Base-by-base conservation (phyloP, 2,888 invertebrate genomes). In the Rhorus exstirpatorius region DNA sequence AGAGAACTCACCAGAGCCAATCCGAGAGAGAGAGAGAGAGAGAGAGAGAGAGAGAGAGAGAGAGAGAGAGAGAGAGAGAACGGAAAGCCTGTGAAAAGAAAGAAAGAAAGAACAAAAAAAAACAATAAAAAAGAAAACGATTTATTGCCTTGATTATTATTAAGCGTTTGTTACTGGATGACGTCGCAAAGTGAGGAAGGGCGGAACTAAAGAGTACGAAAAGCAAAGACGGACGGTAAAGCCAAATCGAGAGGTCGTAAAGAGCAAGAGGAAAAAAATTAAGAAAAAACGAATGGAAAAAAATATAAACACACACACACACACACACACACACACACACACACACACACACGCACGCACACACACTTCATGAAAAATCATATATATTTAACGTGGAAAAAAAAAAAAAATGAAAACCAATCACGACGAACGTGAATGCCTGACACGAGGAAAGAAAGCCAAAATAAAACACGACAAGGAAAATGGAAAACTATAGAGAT, bases 91-190 rank as follows among this genome's bases (percentile, higher is more conserved):
- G n/a, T n/a, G n/a, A n/a, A n/a, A n/a, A n/a, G n/a, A n/a, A n/a
- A n/a, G n/a, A n/a, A n/a, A n/a, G n/a, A n/a, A n/a, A n/a, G n/a
- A n/a, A n/a, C n/a, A n/a, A n/a, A n/a, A n/a, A n/a, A n/a, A n/a
- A 31, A 55, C n/a, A 12, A 63, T 31, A 31, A 55, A 65, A 44
- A 41, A 67, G 65, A 78, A 61, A 83, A 65, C 58, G 55, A 79
- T 63, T 79, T 84, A 79, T 81, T 83, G 83, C 84, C 83, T 84
- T 83, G 74, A 81, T 81, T 83, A 81, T 71, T 78, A 72, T 81
- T 81, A 84, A 84, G 81, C 83, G 83, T 84, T 84, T 84, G 83
- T 83, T 83, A 81, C 75, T 84, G 79, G 81, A 84, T 83, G 12
- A 58, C 44, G 53, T 53, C 53, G 17, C 12, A 1, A 24, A 24